Evolutionary conservation across 2,888 invertebrate species (phyloP), one percentile per base, ranked within the genome.

Genomic region (Alentia gelatinosa): DNA sequence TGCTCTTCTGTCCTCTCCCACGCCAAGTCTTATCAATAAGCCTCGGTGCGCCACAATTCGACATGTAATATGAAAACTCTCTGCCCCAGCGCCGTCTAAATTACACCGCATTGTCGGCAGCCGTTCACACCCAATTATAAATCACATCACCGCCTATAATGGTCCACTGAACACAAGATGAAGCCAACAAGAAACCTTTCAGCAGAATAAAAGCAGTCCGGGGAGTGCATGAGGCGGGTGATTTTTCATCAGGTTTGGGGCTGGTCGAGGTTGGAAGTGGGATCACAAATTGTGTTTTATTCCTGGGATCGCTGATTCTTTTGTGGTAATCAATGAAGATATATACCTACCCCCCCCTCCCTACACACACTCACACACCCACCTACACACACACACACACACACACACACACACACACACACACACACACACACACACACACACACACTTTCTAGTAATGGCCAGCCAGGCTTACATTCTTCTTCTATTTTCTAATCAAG

Each of bases 71-170:
- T 68, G 68, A 68, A 68, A 68, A 68, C 68, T 68, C 30, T 30
- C 68, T 30, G 15, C 26, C 30, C 15, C 4, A 26, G n/a, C 33
- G 1, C 12, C 30, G 68, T 56, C 26, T 68, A 68, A 30, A 68
- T 68, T 68, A 68, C 68, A 68, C 30, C 68, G 12, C 68, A 19
- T 12, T 26, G 68, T 5, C 30, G 5, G n/a, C 1, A 12, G 30
- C 68, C 68, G n/a, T 68, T 68, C 68, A 68, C 26, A 12, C 30
- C 68, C 68, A 68, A 68, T 68, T 68, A 68, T 68, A 68, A 68
- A 68, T 68, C 68, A 68, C 68, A 68, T 68, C 68, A 68, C 5
- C 68, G 56, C n/a, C 56, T 56, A 19, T 5, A 56, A 56, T 56
- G 56, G 56, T 68, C 30, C 68, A 26, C 30, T 68, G 68, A 26